phyloP scores from a whole-genome alignment of 2,113 vertebrate species.

The Ariopsis seemanni region DNA sequence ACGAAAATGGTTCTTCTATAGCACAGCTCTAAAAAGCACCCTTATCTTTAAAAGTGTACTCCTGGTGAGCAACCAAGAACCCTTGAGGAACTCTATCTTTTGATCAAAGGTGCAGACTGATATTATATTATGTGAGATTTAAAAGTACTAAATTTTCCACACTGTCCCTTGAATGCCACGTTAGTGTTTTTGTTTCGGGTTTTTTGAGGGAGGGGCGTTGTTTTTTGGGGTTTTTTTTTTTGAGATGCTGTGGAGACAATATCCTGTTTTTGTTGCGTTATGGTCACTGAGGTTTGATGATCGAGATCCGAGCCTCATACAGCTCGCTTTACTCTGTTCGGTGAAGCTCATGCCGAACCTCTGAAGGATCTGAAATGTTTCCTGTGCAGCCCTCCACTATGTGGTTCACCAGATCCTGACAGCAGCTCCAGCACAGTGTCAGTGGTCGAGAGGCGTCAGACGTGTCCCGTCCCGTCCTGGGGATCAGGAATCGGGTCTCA shows the following conservation, averaged over 20 bases:
- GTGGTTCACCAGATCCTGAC: too few relatives aligned
- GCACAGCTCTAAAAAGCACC: background rate
- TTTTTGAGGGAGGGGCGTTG: background rate
- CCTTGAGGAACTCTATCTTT: background rate
- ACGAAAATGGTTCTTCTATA: background rate
- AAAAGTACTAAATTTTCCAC: background rate
- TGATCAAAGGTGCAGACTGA: background rate
- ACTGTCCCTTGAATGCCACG: background rate
- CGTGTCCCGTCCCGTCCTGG: background rate
- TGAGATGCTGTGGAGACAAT: background rate
- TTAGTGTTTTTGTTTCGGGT: background rate
- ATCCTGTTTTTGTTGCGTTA: background rate
- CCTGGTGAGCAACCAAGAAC: background rate
- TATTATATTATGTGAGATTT: background rate
- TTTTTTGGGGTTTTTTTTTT: background rate
- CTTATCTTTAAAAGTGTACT: background rate
- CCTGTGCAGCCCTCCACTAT: too few relatives aligned
- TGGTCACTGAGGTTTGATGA: background rate
- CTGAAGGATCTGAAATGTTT: background rate
- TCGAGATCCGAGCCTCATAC: background rate
- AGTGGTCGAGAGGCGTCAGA: background rate
- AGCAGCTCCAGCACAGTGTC: background rate
- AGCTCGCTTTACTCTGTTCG: background rate
- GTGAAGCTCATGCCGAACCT: background rate
- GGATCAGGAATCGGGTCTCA: slow-evolving; percentile 65